Evolutionary conservation across 1,140 invertebrate genomes (phyloP).

Genomic region (Hylaeus anthracinus): DNA sequence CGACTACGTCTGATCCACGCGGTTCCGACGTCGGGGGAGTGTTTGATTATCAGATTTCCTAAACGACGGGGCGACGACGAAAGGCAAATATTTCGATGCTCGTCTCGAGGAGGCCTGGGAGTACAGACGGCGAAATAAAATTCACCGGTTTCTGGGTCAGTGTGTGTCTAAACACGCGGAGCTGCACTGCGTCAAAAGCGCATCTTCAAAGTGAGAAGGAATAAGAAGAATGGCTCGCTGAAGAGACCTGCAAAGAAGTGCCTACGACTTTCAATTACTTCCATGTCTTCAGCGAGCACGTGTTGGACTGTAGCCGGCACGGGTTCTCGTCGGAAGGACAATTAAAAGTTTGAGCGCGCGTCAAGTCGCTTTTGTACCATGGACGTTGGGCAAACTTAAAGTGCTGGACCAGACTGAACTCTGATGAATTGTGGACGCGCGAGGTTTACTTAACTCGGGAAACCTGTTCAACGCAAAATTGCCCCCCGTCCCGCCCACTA

Average conservation of each 20-base stretch:
- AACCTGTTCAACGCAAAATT: too few relatives aligned
- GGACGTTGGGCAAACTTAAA: background rate
- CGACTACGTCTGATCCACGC: background rate
- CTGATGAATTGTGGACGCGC: background rate
- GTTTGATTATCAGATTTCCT: conserved; percentile 45
- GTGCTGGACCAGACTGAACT: background rate
- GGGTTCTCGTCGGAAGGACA: conserved; percentile 6
- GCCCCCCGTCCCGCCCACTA: background rate
- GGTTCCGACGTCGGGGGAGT: too few relatives aligned
- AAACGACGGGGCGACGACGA: conserved; percentile 5
- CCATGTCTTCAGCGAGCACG: background rate
- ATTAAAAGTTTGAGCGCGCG: conserved; percentile 21
- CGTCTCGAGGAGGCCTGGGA: conserved; percentile 29
- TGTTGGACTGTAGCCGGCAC: too few relatives aligned
- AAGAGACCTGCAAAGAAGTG: background rate
- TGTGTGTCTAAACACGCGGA: conserved; percentile 54
- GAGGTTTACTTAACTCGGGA: background rate
- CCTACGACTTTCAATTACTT: conserved; percentile 34
- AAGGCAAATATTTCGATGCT: conserved; percentile 58
- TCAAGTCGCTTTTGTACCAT: background rate
- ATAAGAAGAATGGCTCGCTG: background rate
- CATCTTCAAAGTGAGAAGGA: conserved; percentile 28
- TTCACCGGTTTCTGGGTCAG: conserved; percentile 55
- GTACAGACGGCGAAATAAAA: conserved; percentile 38
- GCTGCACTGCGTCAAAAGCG: conserved; percentile 46